Evolutionary conservation across 1,140 invertebrate species (phyloP), one percentile per base, ranked within the genome.

Genomic region (Drosophila kurseongensis): DNA sequence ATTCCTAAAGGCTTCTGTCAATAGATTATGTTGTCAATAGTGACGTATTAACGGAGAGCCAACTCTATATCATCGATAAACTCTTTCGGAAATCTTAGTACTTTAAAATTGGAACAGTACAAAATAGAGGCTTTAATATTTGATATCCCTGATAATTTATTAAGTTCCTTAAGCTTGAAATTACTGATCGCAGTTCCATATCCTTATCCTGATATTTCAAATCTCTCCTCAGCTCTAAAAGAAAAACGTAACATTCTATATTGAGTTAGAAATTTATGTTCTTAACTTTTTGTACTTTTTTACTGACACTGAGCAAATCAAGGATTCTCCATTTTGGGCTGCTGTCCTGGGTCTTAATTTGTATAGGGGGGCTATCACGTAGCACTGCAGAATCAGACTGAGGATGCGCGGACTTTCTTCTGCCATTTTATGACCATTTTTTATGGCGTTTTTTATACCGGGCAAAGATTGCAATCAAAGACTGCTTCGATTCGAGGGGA

Each of bases 391-490:
- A 36, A 56, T 45, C 52, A 27, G 38, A 36, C 41, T 57, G 41
- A 23, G 60, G 47, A 57, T 75, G 18, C 61, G 35, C 61, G 32
- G 23, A 18, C 16, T 47, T 48, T 14, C 38, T 23, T n/a, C 60
- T 63, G 38, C 59, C 59, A 51, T 48, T 77, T 77, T 76, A 77
- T 44, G 50, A 36, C 75, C 57, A 14, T 68, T 51, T 75, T 76
- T 78, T 71, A 77, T 77, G 52, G 75, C 35, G 18, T 29, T 27
- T 50, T 13, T 35, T 16, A n/a, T 16, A 5, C 14, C 1, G 0
- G 14, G 75, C 61, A 63, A 71, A 58, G 63, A 76, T 61, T 68
- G 51, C 29, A 68, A 71, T 76, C 72, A 77, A 63, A 63, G 62
- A 48, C 40, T 14, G 42, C 69, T 75, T 75, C 60, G 73, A 75